Percentiles rank a stretch among this genome's conserved stretches.
Evolutionary conservation across 2,888 invertebrate species (phyloP).

Genomic region (Rosalia funebris): DNA sequence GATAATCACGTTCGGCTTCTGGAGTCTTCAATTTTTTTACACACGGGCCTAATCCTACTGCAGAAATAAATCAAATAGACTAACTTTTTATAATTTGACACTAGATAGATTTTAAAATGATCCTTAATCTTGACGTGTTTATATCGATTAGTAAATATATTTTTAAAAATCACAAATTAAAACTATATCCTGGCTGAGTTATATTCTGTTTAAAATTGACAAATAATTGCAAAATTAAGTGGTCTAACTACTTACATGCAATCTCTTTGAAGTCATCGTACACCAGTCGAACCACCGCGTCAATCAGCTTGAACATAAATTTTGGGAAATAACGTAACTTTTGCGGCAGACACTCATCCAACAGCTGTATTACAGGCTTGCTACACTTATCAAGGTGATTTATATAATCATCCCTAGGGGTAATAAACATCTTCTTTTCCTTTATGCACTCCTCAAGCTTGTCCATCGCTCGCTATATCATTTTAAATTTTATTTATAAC

Average conservation of each 20-base stretch:
- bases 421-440: conserved; percentile 2
- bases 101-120: no score
- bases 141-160: no score
- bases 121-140: no score
- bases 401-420: conserved; percentile 9
- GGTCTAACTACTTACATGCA: conserved; percentile 18
- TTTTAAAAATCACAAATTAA: no score
- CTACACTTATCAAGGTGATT: conserved; percentile 5
- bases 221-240: no score
- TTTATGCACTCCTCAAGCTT: neutral
- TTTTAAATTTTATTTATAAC: no score
- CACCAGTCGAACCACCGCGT: conserved; percentile 11
- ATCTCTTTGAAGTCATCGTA: conserved; percentile 13
- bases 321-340: conserved; percentile 12
- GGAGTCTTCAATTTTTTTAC: neutral
- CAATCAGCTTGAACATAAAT: neutral
- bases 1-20: neutral
- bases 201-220: no score
- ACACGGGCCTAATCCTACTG: conserved; percentile 13
- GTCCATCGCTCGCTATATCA: neutral
- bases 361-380: neutral
- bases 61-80: neutral
- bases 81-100: no score
- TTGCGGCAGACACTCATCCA: conserved; percentile 13
- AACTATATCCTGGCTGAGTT: no score